These are phyloP conservation scores for Seriola quinqueradiata DNA, from an alignment of 2,113 vertebrate genomes.

Conservation along the genomic window DNA sequence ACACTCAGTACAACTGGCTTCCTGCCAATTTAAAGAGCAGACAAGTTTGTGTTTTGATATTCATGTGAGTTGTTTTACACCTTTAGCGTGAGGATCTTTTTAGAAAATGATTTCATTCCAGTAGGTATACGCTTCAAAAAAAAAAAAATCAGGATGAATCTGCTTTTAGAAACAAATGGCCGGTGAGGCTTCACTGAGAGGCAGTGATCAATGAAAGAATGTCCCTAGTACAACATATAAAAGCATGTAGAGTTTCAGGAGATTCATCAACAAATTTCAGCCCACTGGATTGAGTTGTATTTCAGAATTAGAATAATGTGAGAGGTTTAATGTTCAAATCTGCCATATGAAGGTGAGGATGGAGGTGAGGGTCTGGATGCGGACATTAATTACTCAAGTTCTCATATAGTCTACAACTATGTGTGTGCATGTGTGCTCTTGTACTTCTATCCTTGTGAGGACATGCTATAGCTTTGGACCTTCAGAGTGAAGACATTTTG, in stretches of 20 bases:
- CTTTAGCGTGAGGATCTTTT: not conserved
- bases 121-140: not conserved
- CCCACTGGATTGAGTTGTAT: too few species aligned
- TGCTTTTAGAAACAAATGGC: too few species aligned
- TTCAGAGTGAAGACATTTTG: not conserved
- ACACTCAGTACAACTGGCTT: conserved; percentile 1
- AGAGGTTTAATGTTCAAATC: not conserved
- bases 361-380: too few species aligned
- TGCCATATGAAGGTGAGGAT: not conserved
- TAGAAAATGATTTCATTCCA: not conserved
- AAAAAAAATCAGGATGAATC: too few species aligned
- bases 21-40: not conserved
- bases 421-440: too few species aligned
- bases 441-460: not conserved
- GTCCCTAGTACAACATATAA: too few species aligned
- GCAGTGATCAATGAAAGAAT: too few species aligned
- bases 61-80: not conserved
- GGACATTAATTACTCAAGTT: not conserved
- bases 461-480: not conserved
- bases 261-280: too few species aligned
- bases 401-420: not conserved
- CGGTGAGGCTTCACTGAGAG: too few species aligned
- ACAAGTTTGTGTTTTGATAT: not conserved
- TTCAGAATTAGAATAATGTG: too few species aligned
- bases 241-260: too few species aligned